These are phyloP conservation scores for Lophotis ruficrista DNA, from an alignment of 2,113 vertebrate genomes.

Conservation along the genomic window DNA sequence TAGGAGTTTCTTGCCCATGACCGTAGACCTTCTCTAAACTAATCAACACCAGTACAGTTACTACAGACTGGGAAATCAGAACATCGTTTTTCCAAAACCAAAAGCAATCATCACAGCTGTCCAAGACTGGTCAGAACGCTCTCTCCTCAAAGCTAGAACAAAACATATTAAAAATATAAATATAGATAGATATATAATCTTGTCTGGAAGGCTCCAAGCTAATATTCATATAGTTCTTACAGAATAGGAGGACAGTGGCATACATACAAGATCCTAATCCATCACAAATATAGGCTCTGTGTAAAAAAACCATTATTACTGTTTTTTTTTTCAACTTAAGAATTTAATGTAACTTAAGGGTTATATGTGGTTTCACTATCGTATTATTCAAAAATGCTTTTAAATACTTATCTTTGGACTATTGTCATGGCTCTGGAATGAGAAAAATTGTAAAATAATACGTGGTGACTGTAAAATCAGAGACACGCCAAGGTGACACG, in stretches of 20 bases:
- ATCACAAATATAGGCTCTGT: not conserved
- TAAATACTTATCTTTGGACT: not conserved
- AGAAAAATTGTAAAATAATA: not conserved
- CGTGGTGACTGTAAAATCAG: not conserved
- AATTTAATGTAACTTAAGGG: not conserved
- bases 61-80: not conserved
- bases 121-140: not conserved
- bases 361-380: not conserved
- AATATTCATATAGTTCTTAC: not conserved
- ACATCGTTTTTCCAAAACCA: not conserved
- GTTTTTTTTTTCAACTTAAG: not conserved
- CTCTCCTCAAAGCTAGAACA: not conserved
- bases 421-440: not conserved
- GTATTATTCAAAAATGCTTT: slow-evolving; percentile 19
- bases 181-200: not conserved
- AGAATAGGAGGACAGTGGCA: not conserved
- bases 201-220: not conserved
- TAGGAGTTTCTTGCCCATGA: not conserved
- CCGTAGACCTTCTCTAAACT: not conserved
- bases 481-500: not conserved
- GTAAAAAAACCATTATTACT: not conserved
- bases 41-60: not conserved
- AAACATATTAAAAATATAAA: not conserved
- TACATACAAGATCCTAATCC: not conserved
- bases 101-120: not conserved